These are phyloP conservation scores for Idaea biselata DNA, from an alignment of 2,888 invertebrate genomes.

Conservation along the genomic window DNA sequence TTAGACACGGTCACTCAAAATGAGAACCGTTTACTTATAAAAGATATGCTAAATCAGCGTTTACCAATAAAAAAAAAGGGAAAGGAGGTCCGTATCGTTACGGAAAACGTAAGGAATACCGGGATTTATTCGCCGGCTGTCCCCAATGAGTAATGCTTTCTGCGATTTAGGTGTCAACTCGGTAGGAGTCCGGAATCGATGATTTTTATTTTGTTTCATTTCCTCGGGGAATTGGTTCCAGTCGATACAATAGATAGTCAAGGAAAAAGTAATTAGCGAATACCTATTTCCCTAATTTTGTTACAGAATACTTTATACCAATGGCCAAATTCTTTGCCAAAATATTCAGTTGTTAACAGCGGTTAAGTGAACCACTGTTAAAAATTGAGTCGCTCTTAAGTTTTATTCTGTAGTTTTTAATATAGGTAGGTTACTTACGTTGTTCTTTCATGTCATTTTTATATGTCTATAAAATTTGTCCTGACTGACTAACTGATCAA, in stretches of 20 bases:
- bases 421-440: no score
- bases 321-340: no score
- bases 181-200: slow-evolving; percentile 37
- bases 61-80: slow-evolving; percentile 27
- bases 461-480: no score
- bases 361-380: no score
- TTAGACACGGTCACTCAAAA: background rate
- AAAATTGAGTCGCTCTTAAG: no score
- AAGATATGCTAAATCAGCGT: slow-evolving; percentile 27
- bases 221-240: slow-evolving; percentile 20
- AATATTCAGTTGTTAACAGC: no score
- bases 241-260: slow-evolving; percentile 15
- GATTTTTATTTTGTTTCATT: slow-evolving; percentile 34
- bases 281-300: background rate
- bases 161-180: slow-evolving; percentile 39
- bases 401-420: no score
- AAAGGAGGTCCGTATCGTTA: slow-evolving; percentile 32
- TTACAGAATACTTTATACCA: background rate
- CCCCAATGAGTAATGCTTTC: slow-evolving; percentile 58
- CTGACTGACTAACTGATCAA: no score
- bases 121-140: slow-evolving; percentile 44
- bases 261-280: slow-evolving; percentile 12
- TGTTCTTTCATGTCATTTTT: no score
- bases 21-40: background rate
- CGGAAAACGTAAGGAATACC: slow-evolving; percentile 41